These are phyloP conservation scores for Drosophila ohnishii DNA, from an alignment of 1,140 invertebrate genomes.

Conservation along the genomic window DNA sequence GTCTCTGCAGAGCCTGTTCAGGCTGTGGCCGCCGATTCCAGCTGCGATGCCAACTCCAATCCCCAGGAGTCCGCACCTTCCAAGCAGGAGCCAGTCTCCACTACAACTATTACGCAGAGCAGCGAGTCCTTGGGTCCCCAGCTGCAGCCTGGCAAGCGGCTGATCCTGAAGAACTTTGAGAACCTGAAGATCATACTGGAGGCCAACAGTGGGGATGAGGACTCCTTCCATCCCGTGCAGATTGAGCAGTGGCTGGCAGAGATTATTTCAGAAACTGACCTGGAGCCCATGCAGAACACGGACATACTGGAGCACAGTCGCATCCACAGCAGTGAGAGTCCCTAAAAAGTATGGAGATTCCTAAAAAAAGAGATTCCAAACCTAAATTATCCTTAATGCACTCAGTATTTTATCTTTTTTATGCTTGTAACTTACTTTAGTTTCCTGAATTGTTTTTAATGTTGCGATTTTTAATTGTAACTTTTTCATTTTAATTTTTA, in stretches of 20 bases:
- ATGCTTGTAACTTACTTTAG: slow-evolving; percentile 11
- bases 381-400: slow-evolving; percentile 33
- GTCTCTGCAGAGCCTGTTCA: slow-evolving; percentile 34
- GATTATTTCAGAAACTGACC: slow-evolving; percentile 85
- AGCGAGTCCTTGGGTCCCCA: slow-evolving; percentile 47
- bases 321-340: slow-evolving; percentile 67
- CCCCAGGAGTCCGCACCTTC: background rate
- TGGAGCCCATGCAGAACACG: slow-evolving; percentile 84
- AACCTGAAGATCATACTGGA: slow-evolving; percentile 75
- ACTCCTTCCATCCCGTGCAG: slow-evolving; percentile 83
- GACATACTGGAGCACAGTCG: slow-evolving; percentile 84
- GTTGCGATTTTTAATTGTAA: slow-evolving; percentile 1
- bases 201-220: slow-evolving; percentile 70
- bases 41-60: slow-evolving; percentile 50
- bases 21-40: slow-evolving; percentile 54
- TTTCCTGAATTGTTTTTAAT: slow-evolving; percentile 33
- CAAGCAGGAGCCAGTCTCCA: slow-evolving; percentile 43
- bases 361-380: slow-evolving; percentile 14
- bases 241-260: slow-evolving; percentile 85
- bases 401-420: slow-evolving; percentile 55
- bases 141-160: slow-evolving; percentile 58
- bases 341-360: slow-evolving; percentile 24
- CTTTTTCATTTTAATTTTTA: background rate
- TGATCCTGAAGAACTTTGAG: slow-evolving; percentile 80
- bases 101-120: slow-evolving; percentile 36